phyloP scores from a whole-genome alignment of 2,888 invertebrate species.

The Macaria liturata region DNA sequence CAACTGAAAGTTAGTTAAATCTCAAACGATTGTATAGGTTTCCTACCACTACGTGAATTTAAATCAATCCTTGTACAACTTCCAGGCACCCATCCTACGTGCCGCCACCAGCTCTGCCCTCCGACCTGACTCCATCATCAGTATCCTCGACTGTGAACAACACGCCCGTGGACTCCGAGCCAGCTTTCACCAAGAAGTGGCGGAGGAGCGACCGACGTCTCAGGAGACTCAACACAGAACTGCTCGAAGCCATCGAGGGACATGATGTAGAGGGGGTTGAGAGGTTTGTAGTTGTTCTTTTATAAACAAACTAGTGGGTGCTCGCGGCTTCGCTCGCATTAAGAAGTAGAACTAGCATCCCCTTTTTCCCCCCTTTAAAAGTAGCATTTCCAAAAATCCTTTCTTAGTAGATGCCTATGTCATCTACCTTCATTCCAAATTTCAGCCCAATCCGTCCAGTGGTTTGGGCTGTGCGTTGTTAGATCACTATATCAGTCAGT shows the following conservation, averaged over 20 bases:
- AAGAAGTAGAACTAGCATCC: no score
- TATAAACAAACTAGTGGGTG: no score
- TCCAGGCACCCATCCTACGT: conserved; percentile 34
- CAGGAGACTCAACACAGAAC: conserved; percentile 75
- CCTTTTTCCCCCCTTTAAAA: no score
- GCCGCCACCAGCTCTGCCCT: conserved; percentile 43
- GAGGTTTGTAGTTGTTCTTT: conserved; percentile 45
- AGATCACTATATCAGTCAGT: no score
- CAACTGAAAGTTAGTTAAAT: no score
- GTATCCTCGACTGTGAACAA: conserved; percentile 57
- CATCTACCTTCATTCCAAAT: no score
- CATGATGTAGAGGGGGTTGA: conserved; percentile 66
- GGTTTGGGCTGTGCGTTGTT: no score
- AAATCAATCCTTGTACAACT: not conserved
- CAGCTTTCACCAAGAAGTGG: conserved; percentile 52
- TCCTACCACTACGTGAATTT: not conserved
- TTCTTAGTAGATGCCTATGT: no score
- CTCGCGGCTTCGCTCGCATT: no score
- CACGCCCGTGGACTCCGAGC: conserved; percentile 50
- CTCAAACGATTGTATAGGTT: not conserved
- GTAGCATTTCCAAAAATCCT: no score
- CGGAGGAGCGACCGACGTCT: conserved; percentile 65
- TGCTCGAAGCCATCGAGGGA: conserved; percentile 68
- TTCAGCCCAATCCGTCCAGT: no score
- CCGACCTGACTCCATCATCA: conserved; percentile 53